Evolutionary conservation across 2,888 invertebrate species (phyloP), one percentile per base, ranked within the genome.

Genomic region (Stegana nigrithorax): DNA sequence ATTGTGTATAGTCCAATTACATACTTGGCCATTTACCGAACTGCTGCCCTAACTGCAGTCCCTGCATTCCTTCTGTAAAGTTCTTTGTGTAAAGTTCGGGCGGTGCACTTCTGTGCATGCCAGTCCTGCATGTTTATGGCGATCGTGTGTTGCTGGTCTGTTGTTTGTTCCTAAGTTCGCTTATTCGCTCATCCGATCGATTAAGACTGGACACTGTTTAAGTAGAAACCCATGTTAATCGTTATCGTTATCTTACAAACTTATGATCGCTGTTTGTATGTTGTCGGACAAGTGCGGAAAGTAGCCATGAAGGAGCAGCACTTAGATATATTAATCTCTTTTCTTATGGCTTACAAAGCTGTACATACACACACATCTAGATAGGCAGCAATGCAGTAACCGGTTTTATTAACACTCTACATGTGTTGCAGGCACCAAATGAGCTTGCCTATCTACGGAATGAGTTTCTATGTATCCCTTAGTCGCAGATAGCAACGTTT

Each of bases 221-320:
- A 80, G 80, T 80, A 80, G 75, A 80, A 80, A 80, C 76, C 72
- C 78, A 76, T 80, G 80, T 80, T 76, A 75, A 71, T 75, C 74
- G 77, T 76, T 73, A 73, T 73, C 72, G 67, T 65, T 80, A 78
- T 78, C 78, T 70, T 71, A 77, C 70, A 76, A 78, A 77, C 77
- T 75, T 77, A 78, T 80, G 79, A 76, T 78, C 77, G 75, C 71
- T 77, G 71, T 69, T 71, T 66, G 68, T 69, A 66, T 73, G 72
- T 75, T 73, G 70, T 67, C 65, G 60, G 50, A 60, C 67, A 53
- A 62, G 58, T 44, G 57, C 57, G 39, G 42, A 14, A 42, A 42
- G 57, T 39, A 39, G 47, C 25, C 6, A 17, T 17, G 19, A 17
- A 17, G 14, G 14, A n/a, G 44, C 44, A 8, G 44, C 19, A 14